Evolutionary conservation across 2,113 vertebrate species (phyloP), one percentile per base, ranked within the genome.

Genomic region (Hyla sarda): DNA sequence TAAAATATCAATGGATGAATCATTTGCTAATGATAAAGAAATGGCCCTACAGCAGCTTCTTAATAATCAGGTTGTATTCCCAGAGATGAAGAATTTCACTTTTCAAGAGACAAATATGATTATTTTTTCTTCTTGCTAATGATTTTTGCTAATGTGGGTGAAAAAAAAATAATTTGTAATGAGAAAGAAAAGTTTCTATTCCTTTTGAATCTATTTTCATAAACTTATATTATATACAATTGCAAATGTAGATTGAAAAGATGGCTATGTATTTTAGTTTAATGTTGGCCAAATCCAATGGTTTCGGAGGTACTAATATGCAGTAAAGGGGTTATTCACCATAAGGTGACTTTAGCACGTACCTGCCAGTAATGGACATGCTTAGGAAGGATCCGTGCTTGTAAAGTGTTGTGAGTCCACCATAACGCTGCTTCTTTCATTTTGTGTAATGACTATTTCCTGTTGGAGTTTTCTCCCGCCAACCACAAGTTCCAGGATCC

Each of bases 1-100:
- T 86, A 80, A 81, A 72, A 86, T 81, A 86, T 86, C 84, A 81
- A 86, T 81, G 84, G 73, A 86, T 86, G 84, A 86, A 86, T 86
- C 77, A 86, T 81, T 72, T 86, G 67, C 52, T 86, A 81, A 86
- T 58, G 84, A 81, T 86, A 80, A 81, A 86, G 58, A 86, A 86
- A 86, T 86, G 77, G 30, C 84, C 76, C 77, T 81, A 78, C 30
- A 80, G 84, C 77, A 80, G 84, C 77, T 80, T 80, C 65, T 81
- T 81, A 58, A 81, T 86, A 81, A 86, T 86, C 84, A 86, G 77
- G 34, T 69, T 81, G 84, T 60, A 77, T 81, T 67, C 62, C 45
- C 72, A 54, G 37, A 81, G 65, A 86, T 86, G 67, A 86, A 73
- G 84, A 81, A 81, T 86, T 81, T 86, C 77, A 80, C 77, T 81